Percentiles rank a stretch among this genome's conserved stretches.
These are phyloP conservation scores for Valencia hispanica DNA, from an alignment of 2,797 vertebrate species.

Conservation along the genomic window DNA sequence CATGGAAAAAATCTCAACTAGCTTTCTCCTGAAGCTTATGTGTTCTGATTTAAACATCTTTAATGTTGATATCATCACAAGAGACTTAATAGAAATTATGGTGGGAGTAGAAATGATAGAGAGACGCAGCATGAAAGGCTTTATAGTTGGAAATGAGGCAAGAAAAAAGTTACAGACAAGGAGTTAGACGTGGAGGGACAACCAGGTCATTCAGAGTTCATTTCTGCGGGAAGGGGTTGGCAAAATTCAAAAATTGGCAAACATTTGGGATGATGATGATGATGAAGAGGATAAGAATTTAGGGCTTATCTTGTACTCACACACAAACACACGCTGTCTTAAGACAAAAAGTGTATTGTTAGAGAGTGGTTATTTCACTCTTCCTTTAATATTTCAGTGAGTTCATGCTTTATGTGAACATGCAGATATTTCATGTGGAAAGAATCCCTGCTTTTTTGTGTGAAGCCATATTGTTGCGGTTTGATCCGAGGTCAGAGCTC, in stretches of 20 bases:
- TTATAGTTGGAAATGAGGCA: slow-evolving; percentile 56
- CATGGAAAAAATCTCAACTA: not conserved
- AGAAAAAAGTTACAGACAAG: slow-evolving; percentile 34
- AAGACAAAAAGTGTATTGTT: not conserved
- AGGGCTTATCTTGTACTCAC: slow-evolving; percentile 48
- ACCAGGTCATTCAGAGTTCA: slow-evolving; percentile 63
- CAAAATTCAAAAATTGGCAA: slow-evolving; percentile 7
- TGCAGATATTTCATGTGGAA: slow-evolving; percentile 26
- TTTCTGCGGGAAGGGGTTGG: slow-evolving; percentile 11
- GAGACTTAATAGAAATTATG: slow-evolving; percentile 8
- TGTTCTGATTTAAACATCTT: not conserved
- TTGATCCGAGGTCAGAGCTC: slow-evolving; percentile 19
- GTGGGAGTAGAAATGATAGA: slow-evolving; percentile 18
- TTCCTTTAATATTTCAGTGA: not conserved
- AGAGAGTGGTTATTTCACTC: not conserved
- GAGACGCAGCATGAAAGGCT: slow-evolving; percentile 36
- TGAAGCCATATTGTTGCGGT: slow-evolving; percentile 12
- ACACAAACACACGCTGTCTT: slow-evolving; percentile 25
- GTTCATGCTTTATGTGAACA: slow-evolving; percentile 31
- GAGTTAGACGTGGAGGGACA: slow-evolving; percentile 29
- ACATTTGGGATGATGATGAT: no score
- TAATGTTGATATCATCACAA: not conserved
- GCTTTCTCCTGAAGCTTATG: slow-evolving; percentile 1
- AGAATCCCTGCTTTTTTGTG: slow-evolving; percentile 5
- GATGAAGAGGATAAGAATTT: slow-evolving; percentile 28